A percentile compares a stretch with the other conserved stretches of the same genome.
phyloP scores from a whole-genome alignment of 2,797 vertebrate genomes.

The Enteromius argenteus region DNA sequence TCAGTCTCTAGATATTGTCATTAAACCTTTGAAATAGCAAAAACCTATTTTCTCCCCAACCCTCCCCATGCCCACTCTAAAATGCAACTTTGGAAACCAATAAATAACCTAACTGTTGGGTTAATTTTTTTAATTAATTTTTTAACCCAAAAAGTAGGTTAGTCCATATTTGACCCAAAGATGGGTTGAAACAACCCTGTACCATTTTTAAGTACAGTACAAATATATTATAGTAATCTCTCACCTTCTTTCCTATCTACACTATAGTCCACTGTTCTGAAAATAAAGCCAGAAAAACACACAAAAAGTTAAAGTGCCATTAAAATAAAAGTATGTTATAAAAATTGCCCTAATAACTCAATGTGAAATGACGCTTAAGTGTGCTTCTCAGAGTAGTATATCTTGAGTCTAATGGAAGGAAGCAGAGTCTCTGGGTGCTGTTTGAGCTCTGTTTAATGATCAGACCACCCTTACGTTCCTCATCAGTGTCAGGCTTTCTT shows the following conservation, averaged over 20 bases:
- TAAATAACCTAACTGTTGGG: neutral
- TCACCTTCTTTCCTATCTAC: neutral
- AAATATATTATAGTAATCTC: neutral
- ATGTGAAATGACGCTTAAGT: neutral
- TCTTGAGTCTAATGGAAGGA: neutral
- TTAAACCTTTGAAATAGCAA: neutral
- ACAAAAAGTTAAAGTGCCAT: neutral
- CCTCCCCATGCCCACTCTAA: neutral
- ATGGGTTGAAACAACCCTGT: too few species aligned
- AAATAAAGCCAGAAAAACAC: constrained; percentile 1
- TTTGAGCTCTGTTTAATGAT: constrained; percentile 53
- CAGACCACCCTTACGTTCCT: constrained; percentile 58
- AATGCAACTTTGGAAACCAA: neutral
- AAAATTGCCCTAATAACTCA: constrained; percentile 22
- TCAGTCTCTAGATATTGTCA: neutral
- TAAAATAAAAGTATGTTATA: constrained; percentile 5
- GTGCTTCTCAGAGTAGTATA: constrained; percentile 12
- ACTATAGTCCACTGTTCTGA: neutral
- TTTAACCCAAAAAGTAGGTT: neutral
- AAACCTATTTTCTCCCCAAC: neutral
- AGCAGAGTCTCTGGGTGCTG: constrained; percentile 30
- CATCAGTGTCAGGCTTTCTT: constrained; percentile 51
- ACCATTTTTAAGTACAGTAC: neutral
- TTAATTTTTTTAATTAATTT: neutral
- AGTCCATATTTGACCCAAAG: neutral